phyloP scores from a whole-genome alignment of 2,797 vertebrate species.

The Lates japonicus region DNA sequence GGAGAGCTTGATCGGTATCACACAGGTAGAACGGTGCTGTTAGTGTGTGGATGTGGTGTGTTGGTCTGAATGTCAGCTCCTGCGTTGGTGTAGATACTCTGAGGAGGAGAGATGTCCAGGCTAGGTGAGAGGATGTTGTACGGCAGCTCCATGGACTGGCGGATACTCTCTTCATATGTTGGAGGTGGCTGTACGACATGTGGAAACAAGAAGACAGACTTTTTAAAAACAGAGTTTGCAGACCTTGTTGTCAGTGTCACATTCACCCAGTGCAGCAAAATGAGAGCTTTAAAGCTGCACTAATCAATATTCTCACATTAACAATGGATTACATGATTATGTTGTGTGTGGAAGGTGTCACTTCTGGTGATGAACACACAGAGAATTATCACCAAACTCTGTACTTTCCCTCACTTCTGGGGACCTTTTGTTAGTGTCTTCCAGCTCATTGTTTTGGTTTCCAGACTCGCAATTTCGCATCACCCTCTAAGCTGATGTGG shows the following conservation, averaged over 20 bases:
- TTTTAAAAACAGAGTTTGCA: background rate
- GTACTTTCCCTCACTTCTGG: background rate
- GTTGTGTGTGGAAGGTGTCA: background rate
- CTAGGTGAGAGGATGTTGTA: constrained; percentile 60
- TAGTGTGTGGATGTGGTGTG: constrained; percentile 33
- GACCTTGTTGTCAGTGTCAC: background rate
- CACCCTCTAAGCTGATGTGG: background rate
- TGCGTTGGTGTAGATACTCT: constrained; percentile 54
- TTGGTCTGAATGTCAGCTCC: constrained; percentile 51
- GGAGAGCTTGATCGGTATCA: constrained; percentile 43
- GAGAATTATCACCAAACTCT: background rate
- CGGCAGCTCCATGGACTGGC: constrained; percentile 82
- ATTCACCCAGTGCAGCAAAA: too few relatives aligned
- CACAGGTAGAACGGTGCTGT: constrained; percentile 42
- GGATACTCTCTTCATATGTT: constrained; percentile 89
- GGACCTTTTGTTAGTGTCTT: background rate
- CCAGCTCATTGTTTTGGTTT: background rate
- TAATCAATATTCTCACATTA: background rate
- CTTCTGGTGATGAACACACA: background rate
- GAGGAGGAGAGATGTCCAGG: constrained; percentile 58
- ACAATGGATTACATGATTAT: background rate
- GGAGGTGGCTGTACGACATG: constrained; percentile 85
- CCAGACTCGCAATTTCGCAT: background rate
- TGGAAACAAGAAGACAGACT: constrained; percentile 26
- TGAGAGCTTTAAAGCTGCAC: background rate